Base-by-base conservation (phyloP, 2,888 invertebrate species). In the Cyaniris semiargus region DNA sequence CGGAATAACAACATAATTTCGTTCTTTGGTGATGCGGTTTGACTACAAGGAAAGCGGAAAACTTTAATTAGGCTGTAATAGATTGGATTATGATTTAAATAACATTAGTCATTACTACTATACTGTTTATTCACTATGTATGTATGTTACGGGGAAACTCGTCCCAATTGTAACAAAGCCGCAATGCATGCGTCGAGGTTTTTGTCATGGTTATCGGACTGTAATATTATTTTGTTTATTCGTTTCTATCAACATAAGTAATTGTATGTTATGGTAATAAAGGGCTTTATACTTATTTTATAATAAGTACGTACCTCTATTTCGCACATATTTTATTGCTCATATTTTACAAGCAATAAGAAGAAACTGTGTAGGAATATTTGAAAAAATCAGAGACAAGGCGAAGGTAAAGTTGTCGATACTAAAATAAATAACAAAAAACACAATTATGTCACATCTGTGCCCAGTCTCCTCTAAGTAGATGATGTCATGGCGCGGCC, bases 401-500 rank as follows among this genome's bases (percentile, higher is more conserved):
- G 38, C 38, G 53, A 15, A 53, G 15, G 15, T 15, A 18, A 53
- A 18, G 18, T 18, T 53, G 58, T 21, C 21, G 21, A 58, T 58
- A 58, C 21, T 8, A 58, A 8, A 58, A 58, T 58, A 10, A 21
- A 58, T 58, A 21, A 58, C 21, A 21, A 60, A 60, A 10, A 60
- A 23, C 58, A 21, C 21, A 10, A 60, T 6, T 38, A 21, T 21
- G 10, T 23, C 58, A 60, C 60, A 23, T 21, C 23, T 23, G 60
- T 23, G 23, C 60, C 60, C 60, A 60, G 23, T 60, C 23, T 60
- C 23, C 23, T 60, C 21, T 72, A 72, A 72, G 72, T 23, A 48
- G 72, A 48, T 72, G 72, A 72, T 72, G 38, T 72, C 48, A 72
- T 72, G 13, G 48, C 18, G 1, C n/a, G n/a, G 70, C 34, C n/a